Evolutionary conservation across 2,888 invertebrate species (phyloP).

Genomic region (Agelastica alni): DNA sequence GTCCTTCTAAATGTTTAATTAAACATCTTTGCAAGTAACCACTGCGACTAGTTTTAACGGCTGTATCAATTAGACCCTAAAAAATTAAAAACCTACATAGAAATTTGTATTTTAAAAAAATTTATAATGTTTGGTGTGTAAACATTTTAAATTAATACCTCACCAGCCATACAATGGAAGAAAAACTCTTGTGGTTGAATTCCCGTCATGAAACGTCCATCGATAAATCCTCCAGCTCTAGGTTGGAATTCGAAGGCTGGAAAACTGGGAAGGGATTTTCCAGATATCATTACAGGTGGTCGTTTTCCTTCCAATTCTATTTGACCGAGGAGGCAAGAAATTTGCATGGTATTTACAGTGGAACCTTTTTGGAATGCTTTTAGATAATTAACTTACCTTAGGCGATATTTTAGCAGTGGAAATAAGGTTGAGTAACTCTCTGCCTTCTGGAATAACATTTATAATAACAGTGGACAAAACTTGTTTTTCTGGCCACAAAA

Average conservation of each 20-base stretch:
- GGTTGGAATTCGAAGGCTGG: conserved; percentile 84
- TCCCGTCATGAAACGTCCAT: conserved; percentile 97
- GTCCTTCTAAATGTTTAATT: conserved; percentile 96
- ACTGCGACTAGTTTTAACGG: conserved; percentile 97
- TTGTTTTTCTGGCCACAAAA: conserved; percentile 98
- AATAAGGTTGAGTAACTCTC: conserved; percentile 68
- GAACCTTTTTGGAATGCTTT: too few relatives aligned
- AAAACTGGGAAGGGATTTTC: conserved; percentile 91
- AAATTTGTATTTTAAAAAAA: background rate
- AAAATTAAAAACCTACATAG: too few relatives aligned
- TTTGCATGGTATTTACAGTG: conserved; percentile 97
- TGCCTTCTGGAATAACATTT: conserved; percentile 79
- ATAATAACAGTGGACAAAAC: conserved; percentile 86
- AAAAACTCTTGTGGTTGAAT: conserved; percentile 97
- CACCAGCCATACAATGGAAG: conserved; percentile 99
- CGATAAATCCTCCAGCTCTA: conserved; percentile 94
- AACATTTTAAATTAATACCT: too few relatives aligned
- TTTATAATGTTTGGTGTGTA: background rate
- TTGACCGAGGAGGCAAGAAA: conserved; percentile 96
- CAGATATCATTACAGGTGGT: conserved; percentile 93
- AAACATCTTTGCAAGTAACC: conserved; percentile 97
- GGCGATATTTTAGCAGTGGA: conserved; percentile 73
- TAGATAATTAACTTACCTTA: conserved; percentile 45
- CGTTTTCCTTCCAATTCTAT: conserved; percentile 98
- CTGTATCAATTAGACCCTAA: conserved; percentile 96